Evolutionary conservation across 2,888 invertebrate species (phyloP).

Genomic region (Mechanitis mazaeus): DNA sequence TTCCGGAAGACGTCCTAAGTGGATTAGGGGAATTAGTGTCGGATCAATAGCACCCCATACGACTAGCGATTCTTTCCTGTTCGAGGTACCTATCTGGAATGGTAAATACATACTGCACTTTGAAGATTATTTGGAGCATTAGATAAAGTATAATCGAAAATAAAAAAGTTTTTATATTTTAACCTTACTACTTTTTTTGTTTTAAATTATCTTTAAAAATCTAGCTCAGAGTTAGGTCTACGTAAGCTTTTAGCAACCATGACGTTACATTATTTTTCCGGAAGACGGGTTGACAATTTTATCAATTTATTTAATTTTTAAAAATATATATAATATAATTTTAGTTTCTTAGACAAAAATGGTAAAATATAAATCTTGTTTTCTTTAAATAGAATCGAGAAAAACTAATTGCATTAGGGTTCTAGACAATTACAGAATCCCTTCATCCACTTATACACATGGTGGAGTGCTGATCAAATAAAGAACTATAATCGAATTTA

Average conservation of each 20-base stretch:
- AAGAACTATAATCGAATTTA: constrained; percentile 22
- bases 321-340: too few relatives aligned
- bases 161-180: too few relatives aligned
- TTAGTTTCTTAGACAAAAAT: too few relatives aligned
- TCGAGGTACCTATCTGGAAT: constrained; percentile 19
- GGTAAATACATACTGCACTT: constrained; percentile 10
- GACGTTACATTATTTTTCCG: too few relatives aligned
- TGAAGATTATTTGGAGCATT: background rate
- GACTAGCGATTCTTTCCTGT: constrained; percentile 37
- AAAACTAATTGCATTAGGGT: background rate
- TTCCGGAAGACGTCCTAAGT: constrained; percentile 57
- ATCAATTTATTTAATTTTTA: too few relatives aligned
- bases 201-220: too few relatives aligned
- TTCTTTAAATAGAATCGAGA: background rate
- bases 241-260: too few relatives aligned
- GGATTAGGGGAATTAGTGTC: constrained; percentile 63
- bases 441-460: constrained; percentile 7
- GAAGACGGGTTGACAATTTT: too few relatives aligned
- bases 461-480: constrained; percentile 19
- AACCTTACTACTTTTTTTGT: too few relatives aligned
- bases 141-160: too few relatives aligned
- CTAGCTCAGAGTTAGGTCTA: too few relatives aligned
- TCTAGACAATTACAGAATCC: background rate
- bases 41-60: constrained; percentile 53
- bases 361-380: too few relatives aligned